Conservation (phyloP, 1,140 invertebrate species). For the Reticulitermes speratus region DNA sequence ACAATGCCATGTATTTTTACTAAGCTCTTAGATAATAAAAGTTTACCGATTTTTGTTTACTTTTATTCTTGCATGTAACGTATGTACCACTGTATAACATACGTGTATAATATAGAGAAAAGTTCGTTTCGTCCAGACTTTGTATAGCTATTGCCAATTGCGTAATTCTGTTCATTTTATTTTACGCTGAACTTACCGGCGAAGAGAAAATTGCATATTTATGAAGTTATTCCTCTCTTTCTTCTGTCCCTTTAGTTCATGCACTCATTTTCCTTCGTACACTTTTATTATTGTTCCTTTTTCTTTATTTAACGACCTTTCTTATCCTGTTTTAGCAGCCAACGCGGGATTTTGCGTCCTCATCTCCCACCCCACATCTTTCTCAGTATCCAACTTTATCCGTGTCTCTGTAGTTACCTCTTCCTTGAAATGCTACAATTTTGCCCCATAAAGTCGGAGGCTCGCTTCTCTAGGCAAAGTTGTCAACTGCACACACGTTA, state of each 20-base stretch:
- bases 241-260: not conserved
- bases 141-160: not conserved
- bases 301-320: conserved; percentile 30
- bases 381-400: conserved; percentile 11
- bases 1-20: too few relatives aligned
- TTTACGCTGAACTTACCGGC: not conserved
- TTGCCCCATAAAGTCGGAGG: not conserved
- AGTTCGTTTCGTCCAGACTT: not conserved
- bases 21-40: too few relatives aligned
- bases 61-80: too few relatives aligned
- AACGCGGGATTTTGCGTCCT: not conserved
- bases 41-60: too few relatives aligned
- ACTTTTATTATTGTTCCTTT: conserved; percentile 29
- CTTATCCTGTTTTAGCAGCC: not conserved
- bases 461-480: not conserved
- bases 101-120: not conserved
- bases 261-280: conserved; percentile 28
- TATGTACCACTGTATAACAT: too few relatives aligned
- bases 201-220: conserved; percentile 32
- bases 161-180: not conserved
- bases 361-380: not conserved
- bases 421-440: conserved; percentile 12
- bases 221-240: conserved; percentile 31
- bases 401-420: not conserved
- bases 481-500: conserved; percentile 14